phyloP scores from a whole-genome alignment of 2,888 invertebrate species.

The Leucophenga maculata region DNA sequence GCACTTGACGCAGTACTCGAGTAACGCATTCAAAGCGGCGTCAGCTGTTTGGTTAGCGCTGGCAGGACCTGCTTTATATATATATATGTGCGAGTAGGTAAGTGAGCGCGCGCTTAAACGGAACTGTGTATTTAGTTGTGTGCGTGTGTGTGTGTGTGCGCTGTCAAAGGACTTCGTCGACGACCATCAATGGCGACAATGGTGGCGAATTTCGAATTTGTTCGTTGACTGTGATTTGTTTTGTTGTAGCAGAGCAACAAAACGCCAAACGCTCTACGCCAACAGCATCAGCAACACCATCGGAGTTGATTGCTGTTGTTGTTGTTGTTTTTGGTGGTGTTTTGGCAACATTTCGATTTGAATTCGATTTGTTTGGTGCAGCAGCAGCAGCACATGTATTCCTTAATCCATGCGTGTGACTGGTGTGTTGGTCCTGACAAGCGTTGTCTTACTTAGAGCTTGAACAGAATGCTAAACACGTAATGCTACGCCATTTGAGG shows the following conservation, averaged over 20 bases:
- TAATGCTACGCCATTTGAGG: too few relatives aligned
- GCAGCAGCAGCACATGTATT: too few relatives aligned
- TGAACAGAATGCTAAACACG: background rate
- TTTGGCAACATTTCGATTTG: background rate
- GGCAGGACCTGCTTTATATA: too few relatives aligned
- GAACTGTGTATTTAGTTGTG: background rate
- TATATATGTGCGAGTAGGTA: background rate
- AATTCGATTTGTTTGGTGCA: background rate
- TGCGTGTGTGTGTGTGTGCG: background rate
- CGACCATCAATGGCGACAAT: background rate
- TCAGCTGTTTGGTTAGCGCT: too few relatives aligned
- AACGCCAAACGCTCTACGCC: too few relatives aligned
- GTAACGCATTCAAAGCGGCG: background rate
- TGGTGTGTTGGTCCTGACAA: background rate
- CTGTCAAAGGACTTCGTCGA: background rate
- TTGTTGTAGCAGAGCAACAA: background rate
- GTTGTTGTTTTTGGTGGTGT: too few relatives aligned
- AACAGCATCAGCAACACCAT: background rate
- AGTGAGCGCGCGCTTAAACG: background rate
- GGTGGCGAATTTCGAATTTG: background rate
- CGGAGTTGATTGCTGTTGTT: too few relatives aligned
- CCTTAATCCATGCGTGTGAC: too few relatives aligned
- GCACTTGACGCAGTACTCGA: too few relatives aligned
- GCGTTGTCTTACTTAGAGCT: background rate
- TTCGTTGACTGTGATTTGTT: background rate